Evolutionary conservation across 2,888 invertebrate genomes (phyloP).

Genomic region (Nymphalis urticae): DNA sequence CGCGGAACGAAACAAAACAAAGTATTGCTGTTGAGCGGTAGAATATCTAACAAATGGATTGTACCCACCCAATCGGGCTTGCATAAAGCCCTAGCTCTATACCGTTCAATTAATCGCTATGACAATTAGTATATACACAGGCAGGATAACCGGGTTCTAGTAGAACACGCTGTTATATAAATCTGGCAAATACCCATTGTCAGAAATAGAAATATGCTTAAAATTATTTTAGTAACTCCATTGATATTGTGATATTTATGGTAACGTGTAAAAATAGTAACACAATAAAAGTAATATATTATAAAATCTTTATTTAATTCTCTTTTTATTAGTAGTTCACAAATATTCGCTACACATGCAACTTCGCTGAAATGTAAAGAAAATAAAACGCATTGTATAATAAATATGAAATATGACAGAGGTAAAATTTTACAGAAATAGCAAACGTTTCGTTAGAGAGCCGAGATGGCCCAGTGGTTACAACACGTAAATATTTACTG

Average conservation of each 20-base stretch:
- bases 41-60: no score
- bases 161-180: no score
- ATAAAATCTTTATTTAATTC: background rate
- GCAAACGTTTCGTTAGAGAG: background rate
- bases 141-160: background rate
- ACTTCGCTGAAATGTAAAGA: slow-evolving; percentile 3
- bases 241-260: background rate
- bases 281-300: background rate
- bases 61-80: no score
- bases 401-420: background rate
- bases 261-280: background rate
- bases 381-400: slow-evolving; percentile 4
- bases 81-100: no score
- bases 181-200: no score
- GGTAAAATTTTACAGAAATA: background rate
- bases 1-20: no score
- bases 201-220: no score
- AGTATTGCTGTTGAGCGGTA: no score
- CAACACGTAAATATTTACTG: no score
- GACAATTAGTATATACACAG: background rate
- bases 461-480: no score
- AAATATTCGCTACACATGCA: background rate
- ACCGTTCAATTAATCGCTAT: no score
- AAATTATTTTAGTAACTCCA: no score
- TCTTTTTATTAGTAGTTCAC: background rate